Evolutionary conservation across 2,113 vertebrate genomes (phyloP).

Genomic region (Oxygymnocypris stewartii): DNA sequence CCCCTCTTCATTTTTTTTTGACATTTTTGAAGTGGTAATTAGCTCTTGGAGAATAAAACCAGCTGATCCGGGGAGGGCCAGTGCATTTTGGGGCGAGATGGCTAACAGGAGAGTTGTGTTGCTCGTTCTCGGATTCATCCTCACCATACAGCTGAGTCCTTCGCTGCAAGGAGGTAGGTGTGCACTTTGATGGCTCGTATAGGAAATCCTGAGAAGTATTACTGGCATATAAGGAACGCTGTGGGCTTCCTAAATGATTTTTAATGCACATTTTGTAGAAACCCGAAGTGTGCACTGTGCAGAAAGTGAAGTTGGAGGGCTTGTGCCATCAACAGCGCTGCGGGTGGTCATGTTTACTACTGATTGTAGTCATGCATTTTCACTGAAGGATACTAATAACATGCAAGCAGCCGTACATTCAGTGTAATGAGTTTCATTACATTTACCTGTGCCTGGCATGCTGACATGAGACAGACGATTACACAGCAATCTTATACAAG

Average conservation of each 20-base stretch:
- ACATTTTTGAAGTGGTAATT: constrained; percentile 82
- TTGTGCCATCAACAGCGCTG: background rate
- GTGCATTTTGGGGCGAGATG: constrained; percentile 92
- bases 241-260: background rate
- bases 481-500: background rate
- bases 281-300: background rate
- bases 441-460: background rate
- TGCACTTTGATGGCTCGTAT: constrained; percentile 47
- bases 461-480: background rate
- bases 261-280: background rate
- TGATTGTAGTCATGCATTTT: background rate
- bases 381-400: background rate
- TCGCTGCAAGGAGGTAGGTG: constrained; percentile 93
- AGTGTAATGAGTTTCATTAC: background rate
- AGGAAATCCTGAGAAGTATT: background rate
- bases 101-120: constrained; percentile 82
- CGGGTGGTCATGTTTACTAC: background rate
- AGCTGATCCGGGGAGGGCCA: constrained; percentile 78
- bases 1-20: constrained; percentile 64
- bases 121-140: constrained; percentile 82
- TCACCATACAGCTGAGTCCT: constrained; percentile 79
- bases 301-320: background rate
- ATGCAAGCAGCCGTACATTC: background rate
- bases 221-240: background rate
- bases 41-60: constrained; percentile 91